These are phyloP conservation scores for Synergus laeviventris DNA, from an alignment of 2,888 invertebrate species.

Conservation along the genomic window DNA sequence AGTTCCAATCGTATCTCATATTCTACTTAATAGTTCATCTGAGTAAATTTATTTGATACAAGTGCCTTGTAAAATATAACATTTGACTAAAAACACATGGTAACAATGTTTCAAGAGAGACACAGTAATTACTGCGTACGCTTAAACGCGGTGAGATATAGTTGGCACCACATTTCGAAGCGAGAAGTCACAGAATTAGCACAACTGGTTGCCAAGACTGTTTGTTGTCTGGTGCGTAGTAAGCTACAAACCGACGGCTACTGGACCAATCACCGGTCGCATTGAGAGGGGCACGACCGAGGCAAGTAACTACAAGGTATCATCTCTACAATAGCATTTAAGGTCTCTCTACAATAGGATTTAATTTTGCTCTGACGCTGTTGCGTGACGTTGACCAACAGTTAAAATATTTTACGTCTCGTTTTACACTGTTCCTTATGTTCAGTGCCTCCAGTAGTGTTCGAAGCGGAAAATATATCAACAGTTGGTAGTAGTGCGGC, in stretches of 20 bases:
- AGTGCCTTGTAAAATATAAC: neutral
- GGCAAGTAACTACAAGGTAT: neutral
- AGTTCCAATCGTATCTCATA: neutral
- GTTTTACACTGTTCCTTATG: too few relatives aligned
- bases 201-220: slow-evolving; percentile 62
- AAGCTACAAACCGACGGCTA: slow-evolving; percentile 46
- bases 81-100: neutral
- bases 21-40: neutral
- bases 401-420: too few relatives aligned
- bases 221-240: slow-evolving; percentile 61
- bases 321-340: too few relatives aligned
- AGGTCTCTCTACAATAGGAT: too few relatives aligned
- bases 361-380: too few relatives aligned
- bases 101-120: slow-evolving; percentile 7
- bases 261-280: slow-evolving; percentile 64
- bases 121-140: neutral
- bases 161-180: slow-evolving; percentile 12
- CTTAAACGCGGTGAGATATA: neutral
- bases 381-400: too few relatives aligned
- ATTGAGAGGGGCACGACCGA: slow-evolving; percentile 65
- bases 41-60: neutral
- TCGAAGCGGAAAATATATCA: too few relatives aligned
- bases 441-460: too few relatives aligned
- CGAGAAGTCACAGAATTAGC: slow-evolving; percentile 47
- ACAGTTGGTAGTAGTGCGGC: too few relatives aligned